Percentiles rank a stretch among this genome's conserved stretches.
These are phyloP conservation scores for Plectropomus leopardus DNA, from an alignment of 2,113 vertebrate species.

Conservation along the genomic window DNA sequence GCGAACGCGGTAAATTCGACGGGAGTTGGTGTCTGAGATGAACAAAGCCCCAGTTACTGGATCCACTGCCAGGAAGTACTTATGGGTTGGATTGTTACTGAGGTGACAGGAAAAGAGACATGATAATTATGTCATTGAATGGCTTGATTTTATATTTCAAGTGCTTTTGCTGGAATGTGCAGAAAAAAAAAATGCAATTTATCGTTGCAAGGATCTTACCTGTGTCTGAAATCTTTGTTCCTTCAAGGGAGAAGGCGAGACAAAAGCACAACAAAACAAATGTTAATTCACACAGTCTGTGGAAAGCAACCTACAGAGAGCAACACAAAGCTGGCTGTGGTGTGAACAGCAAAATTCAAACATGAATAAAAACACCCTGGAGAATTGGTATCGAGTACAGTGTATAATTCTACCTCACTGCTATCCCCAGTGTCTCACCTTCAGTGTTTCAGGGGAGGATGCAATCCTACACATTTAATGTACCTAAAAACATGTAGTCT, in stretches of 20 bases:
- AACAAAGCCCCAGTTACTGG: conserved; percentile 95
- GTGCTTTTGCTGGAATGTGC: background rate
- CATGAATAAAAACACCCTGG: conserved; percentile 67
- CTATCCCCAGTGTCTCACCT: conserved; percentile 54
- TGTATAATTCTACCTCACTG: conserved; percentile 33
- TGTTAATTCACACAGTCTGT: conserved; percentile 70
- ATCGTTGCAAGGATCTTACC: conserved; percentile 87
- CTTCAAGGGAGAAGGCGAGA: conserved; percentile 88
- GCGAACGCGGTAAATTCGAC: conserved; percentile 93
- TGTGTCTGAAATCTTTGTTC: conserved; percentile 99
- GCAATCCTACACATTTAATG: conserved; percentile 31
- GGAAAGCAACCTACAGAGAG: conserved; percentile 58
- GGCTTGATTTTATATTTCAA: background rate
- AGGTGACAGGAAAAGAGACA: conserved; percentile 36
- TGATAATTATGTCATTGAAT: background rate
- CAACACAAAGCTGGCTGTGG: conserved; percentile 49
- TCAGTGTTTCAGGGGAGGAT: conserved; percentile 10
- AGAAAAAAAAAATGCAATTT: conserved; percentile 12
- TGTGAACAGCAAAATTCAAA: conserved; percentile 68
- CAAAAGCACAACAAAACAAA: conserved; percentile 76
- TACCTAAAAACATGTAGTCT: conserved; percentile 38
- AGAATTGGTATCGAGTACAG: conserved; percentile 55
- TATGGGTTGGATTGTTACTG: conserved; percentile 98
- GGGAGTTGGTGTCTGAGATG: conserved; percentile 97
- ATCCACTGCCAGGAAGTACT: conserved; percentile 98